Evolutionary conservation across 2,113 vertebrate genomes (phyloP).

Genomic region (Mirza zaza): DNA sequence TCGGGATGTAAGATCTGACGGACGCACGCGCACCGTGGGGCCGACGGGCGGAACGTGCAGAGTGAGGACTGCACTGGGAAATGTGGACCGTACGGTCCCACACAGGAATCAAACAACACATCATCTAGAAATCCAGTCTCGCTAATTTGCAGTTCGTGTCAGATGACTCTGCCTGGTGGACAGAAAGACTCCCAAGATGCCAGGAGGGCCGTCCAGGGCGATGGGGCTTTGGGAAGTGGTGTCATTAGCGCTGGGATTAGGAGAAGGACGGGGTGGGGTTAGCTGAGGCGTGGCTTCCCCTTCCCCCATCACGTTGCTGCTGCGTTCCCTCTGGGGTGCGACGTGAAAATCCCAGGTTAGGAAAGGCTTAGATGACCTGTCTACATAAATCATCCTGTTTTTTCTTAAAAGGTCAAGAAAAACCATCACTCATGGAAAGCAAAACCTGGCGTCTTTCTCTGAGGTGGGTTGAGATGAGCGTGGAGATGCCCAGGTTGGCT

Average conservation of each 20-base stretch:
- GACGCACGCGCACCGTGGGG: accelerated
- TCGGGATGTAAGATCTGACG: background rate
- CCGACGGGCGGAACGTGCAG: background rate
- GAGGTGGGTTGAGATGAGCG: background rate
- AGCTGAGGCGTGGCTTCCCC: background rate
- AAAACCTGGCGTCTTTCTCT: background rate
- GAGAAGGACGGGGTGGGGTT: background rate
- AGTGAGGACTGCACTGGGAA: background rate
- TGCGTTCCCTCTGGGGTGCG: background rate
- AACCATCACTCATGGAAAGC: background rate
- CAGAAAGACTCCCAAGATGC: background rate
- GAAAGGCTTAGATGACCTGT: background rate
- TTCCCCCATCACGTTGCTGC: background rate
- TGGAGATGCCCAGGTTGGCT: background rate
- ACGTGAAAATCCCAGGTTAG: background rate
- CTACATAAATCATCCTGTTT: background rate
- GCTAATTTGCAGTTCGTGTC: background rate
- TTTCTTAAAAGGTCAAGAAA: background rate
- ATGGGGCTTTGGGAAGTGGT: background rate
- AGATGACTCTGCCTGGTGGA: background rate
- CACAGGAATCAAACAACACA: background rate
- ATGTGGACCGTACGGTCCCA: background rate
- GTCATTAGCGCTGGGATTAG: background rate
- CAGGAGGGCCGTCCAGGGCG: background rate
- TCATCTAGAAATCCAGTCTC: background rate